These are phyloP conservation scores for Drosophila hydei DNA, from an alignment of 1,140 invertebrate genomes.

Conservation along the genomic window DNA sequence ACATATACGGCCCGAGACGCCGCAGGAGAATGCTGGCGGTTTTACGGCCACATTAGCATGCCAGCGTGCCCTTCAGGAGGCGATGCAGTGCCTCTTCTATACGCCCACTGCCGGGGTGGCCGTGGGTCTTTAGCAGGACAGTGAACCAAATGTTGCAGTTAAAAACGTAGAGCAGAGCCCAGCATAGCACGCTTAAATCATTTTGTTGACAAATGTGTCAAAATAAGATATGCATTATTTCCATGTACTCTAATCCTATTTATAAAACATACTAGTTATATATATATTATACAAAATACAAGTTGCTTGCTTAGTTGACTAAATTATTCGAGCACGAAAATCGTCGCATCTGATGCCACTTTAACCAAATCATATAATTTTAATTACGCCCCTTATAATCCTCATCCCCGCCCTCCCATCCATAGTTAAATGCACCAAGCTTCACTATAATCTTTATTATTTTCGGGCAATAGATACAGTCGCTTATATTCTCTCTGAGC, in stretches of 20 bases:
- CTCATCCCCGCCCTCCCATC: no score
- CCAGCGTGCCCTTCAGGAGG: slow-evolving; percentile 94
- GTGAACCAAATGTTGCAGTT: neutral
- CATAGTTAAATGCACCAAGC: no score
- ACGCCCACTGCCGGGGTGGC: slow-evolving; percentile 75
- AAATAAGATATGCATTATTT: slow-evolving; percentile 44
- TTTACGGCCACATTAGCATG: slow-evolving; percentile 93
- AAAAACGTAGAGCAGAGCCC: slow-evolving; percentile 5
- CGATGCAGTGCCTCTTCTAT: slow-evolving; percentile 93
- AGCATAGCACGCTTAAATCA: slow-evolving; percentile 63
- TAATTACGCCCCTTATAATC: no score
- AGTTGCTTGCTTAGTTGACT: no score
- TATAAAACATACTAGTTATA: slow-evolving; percentile 9
- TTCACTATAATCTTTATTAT: no score
- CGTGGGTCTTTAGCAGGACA: slow-evolving; percentile 16
- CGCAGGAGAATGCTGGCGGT: slow-evolving; percentile 93
- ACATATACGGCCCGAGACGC: slow-evolving; percentile 90
- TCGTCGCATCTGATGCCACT: no score
- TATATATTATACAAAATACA: no score
- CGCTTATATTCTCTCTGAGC: no score
- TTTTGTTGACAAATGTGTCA: slow-evolving; percentile 63
- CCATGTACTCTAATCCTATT: slow-evolving; percentile 38
- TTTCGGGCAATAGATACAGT: no score
- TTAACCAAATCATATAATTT: no score
- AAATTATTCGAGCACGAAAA: no score